phyloP scores from a whole-genome alignment of 2,888 invertebrate genomes.

The Tipula vernalis region DNA sequence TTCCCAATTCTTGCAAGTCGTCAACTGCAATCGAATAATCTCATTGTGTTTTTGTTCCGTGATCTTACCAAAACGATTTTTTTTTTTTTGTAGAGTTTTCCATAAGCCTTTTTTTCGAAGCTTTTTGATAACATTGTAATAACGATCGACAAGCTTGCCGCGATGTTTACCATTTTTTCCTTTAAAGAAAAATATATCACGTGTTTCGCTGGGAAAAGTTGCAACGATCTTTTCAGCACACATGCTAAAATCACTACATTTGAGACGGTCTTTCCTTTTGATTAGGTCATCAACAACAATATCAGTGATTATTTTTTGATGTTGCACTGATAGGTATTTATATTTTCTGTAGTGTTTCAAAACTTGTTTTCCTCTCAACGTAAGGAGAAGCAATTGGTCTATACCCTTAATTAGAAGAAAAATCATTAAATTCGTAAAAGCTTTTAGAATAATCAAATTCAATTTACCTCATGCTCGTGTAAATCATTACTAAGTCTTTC shows the following conservation, averaged over 20 bases:
- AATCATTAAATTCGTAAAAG: not conserved
- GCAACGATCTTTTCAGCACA: not conserved
- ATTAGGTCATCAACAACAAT: not conserved
- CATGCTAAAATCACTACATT: not conserved
- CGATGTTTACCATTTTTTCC: not conserved
- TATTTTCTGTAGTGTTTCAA: not conserved
- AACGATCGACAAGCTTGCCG: not conserved
- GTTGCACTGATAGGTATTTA: not conserved
- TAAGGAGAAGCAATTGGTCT: not conserved
- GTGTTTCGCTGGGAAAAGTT: not conserved
- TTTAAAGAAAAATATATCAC: not conserved
- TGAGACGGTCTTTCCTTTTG: not conserved
- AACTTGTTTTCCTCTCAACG: not conserved
- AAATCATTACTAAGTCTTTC: not conserved
- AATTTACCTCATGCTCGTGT: not conserved
- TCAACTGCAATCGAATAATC: not conserved
- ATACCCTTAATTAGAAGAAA: not conserved
- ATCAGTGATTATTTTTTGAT: not conserved
- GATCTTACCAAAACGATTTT: not conserved
- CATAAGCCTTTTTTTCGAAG: not conserved
- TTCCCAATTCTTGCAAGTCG: not conserved
- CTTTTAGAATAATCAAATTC: not conserved
- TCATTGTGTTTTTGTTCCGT: not conserved
- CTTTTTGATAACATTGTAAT: not conserved
- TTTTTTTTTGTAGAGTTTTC: not conserved